Percentiles rank a stretch among this genome's conserved stretches.
Evolutionary conservation across 2,797 vertebrate species (phyloP).

Genomic region (Neomorphus geoffroyi): DNA sequence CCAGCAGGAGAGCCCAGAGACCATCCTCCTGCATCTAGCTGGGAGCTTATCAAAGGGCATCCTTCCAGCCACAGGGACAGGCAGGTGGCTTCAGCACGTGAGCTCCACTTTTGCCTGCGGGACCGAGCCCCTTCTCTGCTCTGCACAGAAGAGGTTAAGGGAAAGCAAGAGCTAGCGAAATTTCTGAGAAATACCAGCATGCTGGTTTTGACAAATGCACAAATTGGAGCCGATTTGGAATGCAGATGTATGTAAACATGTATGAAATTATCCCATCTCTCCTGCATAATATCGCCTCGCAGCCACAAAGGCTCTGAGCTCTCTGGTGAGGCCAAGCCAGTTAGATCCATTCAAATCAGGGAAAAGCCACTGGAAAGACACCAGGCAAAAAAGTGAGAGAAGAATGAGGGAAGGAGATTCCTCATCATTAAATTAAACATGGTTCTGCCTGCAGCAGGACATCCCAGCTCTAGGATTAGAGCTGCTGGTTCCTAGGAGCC

Average conservation of each 20-base stretch:
- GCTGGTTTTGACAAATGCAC: conserved; percentile 64
- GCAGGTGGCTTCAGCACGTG: not conserved
- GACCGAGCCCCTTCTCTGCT: not conserved
- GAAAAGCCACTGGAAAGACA: not conserved
- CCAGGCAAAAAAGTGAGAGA: not conserved
- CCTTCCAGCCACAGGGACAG: not conserved
- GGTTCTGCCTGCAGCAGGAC: not conserved
- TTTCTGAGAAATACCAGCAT: conserved; percentile 45
- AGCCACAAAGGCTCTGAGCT: not conserved
- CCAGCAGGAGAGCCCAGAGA: not conserved
- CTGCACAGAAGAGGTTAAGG: conserved; percentile 36
- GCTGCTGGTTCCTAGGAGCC: not conserved
- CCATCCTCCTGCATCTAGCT: not conserved
- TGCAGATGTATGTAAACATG: conserved; percentile 70
- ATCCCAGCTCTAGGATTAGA: not conserved
- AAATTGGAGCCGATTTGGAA: conserved; percentile 54
- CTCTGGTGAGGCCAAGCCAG: not conserved
- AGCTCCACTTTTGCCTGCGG: not conserved
- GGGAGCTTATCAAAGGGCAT: not conserved
- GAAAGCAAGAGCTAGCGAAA: not conserved
- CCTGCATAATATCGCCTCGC: conserved; percentile 7
- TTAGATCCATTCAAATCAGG: conserved; percentile 3
- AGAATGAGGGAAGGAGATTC: not conserved
- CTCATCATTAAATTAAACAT: not conserved
- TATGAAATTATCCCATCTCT: conserved; percentile 56